A percentile compares a stretch with the other conserved stretches of the same genome.
These are phyloP conservation scores for Mus musculus DNA, from an alignment of 2,113 vertebrate species.

Conservation along the genomic window GRCm39 chr13:102131501-102132000, in stretches of 20 bases:
- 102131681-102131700: neutral
- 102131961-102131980: neutral
- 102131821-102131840: neutral
- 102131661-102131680: neutral
- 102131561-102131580: neutral
- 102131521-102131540: slow-evolving; percentile 48
- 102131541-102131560: neutral
- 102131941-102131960: neutral
- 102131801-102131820: neutral
- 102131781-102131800: neutral
- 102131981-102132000: neutral
- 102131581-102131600: slow-evolving; percentile 44
- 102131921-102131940: neutral
- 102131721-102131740: neutral
- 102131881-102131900: neutral
- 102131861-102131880: neutral
- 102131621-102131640: slow-evolving; percentile 39
- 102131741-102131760: neutral
- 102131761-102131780: neutral
- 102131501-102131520: neutral
- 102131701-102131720: neutral
- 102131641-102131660: slow-evolving; percentile 18
- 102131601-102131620: slow-evolving; percentile 67
- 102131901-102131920: neutral
- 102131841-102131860: neutral